Evolutionary conservation across 2,888 invertebrate species (phyloP), one percentile per base, ranked within the genome.

Genomic region (Dolomedes plantarius): DNA sequence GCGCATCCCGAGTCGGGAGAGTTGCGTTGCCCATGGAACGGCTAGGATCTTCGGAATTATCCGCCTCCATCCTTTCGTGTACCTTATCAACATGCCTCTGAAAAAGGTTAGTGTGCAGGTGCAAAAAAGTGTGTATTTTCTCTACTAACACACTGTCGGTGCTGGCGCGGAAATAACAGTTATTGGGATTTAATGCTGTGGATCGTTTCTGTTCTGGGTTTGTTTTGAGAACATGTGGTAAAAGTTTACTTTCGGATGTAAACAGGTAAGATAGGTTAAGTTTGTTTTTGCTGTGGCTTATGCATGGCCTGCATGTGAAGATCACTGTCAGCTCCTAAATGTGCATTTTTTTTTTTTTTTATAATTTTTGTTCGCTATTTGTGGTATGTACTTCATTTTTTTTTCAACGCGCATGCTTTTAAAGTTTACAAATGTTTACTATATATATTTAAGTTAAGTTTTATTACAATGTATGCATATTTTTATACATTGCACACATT

Each of bases 71-170:
- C 32, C 67, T 31, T 67, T 36, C n/a, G 27, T 31, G 19, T 19
- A 32, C 27, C 28, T 72, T 50, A 41, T 50, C 82, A 78, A 56
- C 71, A 85, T 85, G 83, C 83, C 83, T 65, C 73, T 85, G 68
- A 85, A 78, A 77, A 85, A 85, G 83, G 83, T 85, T 71, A 85
- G 77, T 77, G 68, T 27, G 11, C 7, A 46, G 29, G 50, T 29
- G n/a, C 16, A n/a, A 32, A 6, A 39, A 32, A 9, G 39, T 2
- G 64, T 68, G n/a, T 28, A 46, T 31, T 23, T 56, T 46, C 65
- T 31, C 65, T 69, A 39, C 41, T 69, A 69, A 69, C 69, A 69
- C 69, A 41, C 13, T 23, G 27, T n/a, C 16, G 41, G 41, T 23
- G 41, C 16, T 65, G 29, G 65, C 56, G 65, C 9, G 3, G n/a